Percentiles rank a stretch among this genome's conserved stretches.
phyloP scores from a whole-genome alignment of 2,888 invertebrate species.

The Ornithoptera alexandrae region DNA sequence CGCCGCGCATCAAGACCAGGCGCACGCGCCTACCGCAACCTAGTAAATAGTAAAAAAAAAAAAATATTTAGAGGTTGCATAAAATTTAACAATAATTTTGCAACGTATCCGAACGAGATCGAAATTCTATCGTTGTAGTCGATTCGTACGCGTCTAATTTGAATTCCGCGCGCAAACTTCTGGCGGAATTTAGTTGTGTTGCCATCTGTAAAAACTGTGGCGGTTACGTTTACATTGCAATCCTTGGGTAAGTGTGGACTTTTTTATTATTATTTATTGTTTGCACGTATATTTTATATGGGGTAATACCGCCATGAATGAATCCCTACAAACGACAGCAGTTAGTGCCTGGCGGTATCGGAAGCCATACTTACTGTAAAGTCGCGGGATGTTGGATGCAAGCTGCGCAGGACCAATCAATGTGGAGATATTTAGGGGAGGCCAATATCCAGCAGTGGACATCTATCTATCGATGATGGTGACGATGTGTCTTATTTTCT shows the following conservation, averaged over 20 bases:
- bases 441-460: too few species aligned
- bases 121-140: constrained; percentile 49
- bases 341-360: too few species aligned
- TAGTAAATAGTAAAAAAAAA: constrained; percentile 44
- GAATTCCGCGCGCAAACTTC: constrained; percentile 51
- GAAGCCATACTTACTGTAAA: too few species aligned
- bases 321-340: too few species aligned
- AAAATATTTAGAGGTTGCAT: constrained; percentile 62
- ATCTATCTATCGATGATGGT: too few species aligned
- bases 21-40: constrained; percentile 70
- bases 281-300: too few species aligned
- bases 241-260: constrained; percentile 26
- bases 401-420: too few species aligned
- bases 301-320: too few species aligned
- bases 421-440: too few species aligned
- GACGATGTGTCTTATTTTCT: too few species aligned
- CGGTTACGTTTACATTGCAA: constrained; percentile 20
- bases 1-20: constrained; percentile 53
- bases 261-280: neutral
- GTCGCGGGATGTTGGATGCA: too few species aligned
- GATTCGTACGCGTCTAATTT: constrained; percentile 41
- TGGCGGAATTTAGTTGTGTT: constrained; percentile 55
- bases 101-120: constrained; percentile 44
- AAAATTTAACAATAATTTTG: constrained; percentile 29
- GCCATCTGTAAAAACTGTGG: constrained; percentile 33